Conservation (phyloP, 2,797 vertebrate species). For the Apogon talboti region DNA sequence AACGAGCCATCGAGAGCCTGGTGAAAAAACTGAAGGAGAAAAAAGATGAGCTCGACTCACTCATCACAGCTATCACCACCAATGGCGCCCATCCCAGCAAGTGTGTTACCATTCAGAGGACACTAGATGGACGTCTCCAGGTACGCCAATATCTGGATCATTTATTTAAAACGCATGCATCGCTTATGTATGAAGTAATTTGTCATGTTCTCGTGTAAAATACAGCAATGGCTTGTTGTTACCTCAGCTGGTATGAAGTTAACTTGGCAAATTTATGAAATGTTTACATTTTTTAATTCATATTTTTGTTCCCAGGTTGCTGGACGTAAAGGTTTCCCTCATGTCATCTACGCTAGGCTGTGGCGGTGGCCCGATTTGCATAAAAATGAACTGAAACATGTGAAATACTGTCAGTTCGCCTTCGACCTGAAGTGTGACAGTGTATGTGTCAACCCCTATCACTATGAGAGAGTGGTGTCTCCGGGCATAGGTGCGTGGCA, state of each 20-base stretch:
- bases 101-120: constrained; percentile 97
- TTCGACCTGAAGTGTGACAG: constrained; percentile 98
- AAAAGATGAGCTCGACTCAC: constrained; percentile 95
- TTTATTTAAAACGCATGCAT: neutral
- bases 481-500: constrained; percentile 91
- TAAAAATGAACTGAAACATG: constrained; percentile 97
- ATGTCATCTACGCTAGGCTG: constrained; percentile 95
- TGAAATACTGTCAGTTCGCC: constrained; percentile 98
- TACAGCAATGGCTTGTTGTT: too few species aligned
- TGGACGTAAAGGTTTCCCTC: constrained; percentile 96
- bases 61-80: constrained; percentile 97
- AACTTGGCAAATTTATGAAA: too few species aligned
- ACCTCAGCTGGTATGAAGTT: too few species aligned
- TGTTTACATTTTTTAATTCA: too few species aligned
- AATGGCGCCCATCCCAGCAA: constrained; percentile 98
- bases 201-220: too few species aligned
- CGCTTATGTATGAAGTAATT: too few species aligned
- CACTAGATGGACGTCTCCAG: constrained; percentile 95
- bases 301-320: constrained; percentile 82
- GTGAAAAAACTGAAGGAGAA: constrained; percentile 99
- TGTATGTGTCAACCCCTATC: constrained; percentile 97
- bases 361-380: constrained; percentile 99
- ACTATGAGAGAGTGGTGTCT: constrained; percentile 97
- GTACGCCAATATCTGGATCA: constrained; percentile 81
- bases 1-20: constrained; percentile 96